Evolutionary conservation across 2,888 invertebrate species (phyloP), one percentile per base, ranked within the genome.

Genomic region (Asteroscopus sphinx): DNA sequence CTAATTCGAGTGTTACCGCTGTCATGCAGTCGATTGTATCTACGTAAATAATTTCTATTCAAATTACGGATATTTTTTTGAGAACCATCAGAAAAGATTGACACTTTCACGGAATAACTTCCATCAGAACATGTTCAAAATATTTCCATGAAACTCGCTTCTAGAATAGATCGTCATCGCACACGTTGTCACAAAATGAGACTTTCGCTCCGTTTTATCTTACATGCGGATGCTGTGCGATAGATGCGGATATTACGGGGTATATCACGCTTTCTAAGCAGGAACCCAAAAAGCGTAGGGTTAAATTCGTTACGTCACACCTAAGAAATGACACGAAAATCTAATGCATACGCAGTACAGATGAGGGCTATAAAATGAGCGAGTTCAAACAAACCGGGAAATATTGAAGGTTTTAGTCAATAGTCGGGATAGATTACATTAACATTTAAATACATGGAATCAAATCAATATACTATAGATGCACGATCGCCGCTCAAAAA

Each of bases 111-210:
- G 26, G 40, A 54, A 68, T 30, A 51, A 48, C 57, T 67, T 64
- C 70, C 66, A 64, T 70, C 66, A 70, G 58, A 58, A 57, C 51
- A 65, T 64, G 32, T 52, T 67, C 47, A 40, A 52, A 55, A 71
- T 71, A 71, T 66, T 66, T 52, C 60, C 53, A 66, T 39, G 61
- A 52, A 61, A 55, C 60, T 57, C 33, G 48, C 58, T 26, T 13
- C 35, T 37, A 47, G 49, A 49, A 46, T 69, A 56, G 71, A 67
- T 70, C 52, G 39, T 53, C 66, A 67, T 67, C 58, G 48, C 45
- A 25, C 30, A 36, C 21, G 56, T 32, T 55, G 49, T 56, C 64
- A 42, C 59, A 53, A 70, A 70, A 71, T 70, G 66, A 65, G 52
- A 58, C 28, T 40, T 42, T 48, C 52, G 66, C 44, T 70, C 57